Base-by-base conservation (phyloP, 2,113 vertebrate species). In the Scophthalmus maximus region DNA sequence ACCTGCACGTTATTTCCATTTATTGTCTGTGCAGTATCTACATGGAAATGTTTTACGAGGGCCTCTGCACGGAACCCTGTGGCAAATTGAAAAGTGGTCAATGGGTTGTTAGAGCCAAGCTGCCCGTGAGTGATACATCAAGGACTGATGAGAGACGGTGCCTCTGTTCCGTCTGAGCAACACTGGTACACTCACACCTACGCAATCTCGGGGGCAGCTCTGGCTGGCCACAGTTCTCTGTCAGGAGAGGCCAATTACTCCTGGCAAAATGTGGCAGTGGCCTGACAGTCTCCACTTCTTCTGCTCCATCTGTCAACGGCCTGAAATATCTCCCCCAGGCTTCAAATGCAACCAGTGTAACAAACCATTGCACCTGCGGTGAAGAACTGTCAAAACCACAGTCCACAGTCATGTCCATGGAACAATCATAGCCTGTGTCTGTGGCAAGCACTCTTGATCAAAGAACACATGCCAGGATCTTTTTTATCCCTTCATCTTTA, bases 211-310 rank as follows among this genome's bases (percentile, higher is more conserved):
- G 42, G 3, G n/a, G 38, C 66, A 15, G 68, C 38, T 60, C 47
- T 0, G 59, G 34, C 47, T 44, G 44, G 38, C 49, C 36, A 64
- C 17, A 44, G 77, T 67, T 50, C 47, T 40, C 26, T 68, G 71
- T 56, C 46, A 53, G 51, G 15, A 53, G 20, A 55, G 22, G 51
- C 34, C 71, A 82, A 81, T 82, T 78, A 79, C 53, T 80, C 58
- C 17, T 44, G 78, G 57, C 7, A 20, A 69, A 79, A 70, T 42
- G 40, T 40, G 32, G 78, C 53, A 50, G 44, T 38, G 50, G 15
- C 63, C 56, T 50, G 49, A 73, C 46, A 57, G 49, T 42, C 71
- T 65, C 30, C 26, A 18, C 46, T 76, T 71, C 34, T 20, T 59
- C 26, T 63, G 32, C 25, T 27, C 8, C 9, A 59, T 44, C 67